Evolutionary conservation across 1,140 invertebrate genomes (phyloP).

Genomic region (Anadara kagoshimensis): DNA sequence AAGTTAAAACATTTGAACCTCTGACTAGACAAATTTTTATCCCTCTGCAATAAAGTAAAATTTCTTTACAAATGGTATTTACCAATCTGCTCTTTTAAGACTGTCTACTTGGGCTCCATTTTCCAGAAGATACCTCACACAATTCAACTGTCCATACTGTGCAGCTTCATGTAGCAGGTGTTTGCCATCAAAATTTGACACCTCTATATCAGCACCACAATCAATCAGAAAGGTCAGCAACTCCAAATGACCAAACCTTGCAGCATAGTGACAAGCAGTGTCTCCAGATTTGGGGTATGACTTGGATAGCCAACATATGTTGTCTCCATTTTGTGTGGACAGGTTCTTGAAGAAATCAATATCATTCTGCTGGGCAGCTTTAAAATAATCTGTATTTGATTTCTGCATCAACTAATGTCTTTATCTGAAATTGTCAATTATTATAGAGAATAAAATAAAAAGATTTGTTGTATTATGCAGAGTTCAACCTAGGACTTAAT

Average conservation of each 20-base stretch:
- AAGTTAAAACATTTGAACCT: too few relatives aligned
- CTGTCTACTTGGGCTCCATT: slow-evolving; percentile 75
- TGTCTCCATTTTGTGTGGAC: too few relatives aligned
- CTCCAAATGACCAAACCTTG: slow-evolving; percentile 53
- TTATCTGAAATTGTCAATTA: too few relatives aligned
- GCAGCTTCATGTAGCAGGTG: slow-evolving; percentile 68
- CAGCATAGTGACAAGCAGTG: slow-evolving; percentile 54
- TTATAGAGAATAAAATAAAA: too few relatives aligned
- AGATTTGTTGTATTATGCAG: too few relatives aligned
- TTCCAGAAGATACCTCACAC: slow-evolving; percentile 55
- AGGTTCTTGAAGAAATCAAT: too few relatives aligned
- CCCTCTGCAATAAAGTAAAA: too few relatives aligned
- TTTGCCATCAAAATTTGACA: slow-evolving; percentile 69
- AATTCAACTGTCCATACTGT: slow-evolving; percentile 51
- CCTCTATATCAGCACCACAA: slow-evolving; percentile 50
- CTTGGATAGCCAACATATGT: slow-evolving; percentile 3
- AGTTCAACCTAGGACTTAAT: too few relatives aligned
- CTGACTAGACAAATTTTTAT: too few relatives aligned
- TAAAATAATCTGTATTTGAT: too few relatives aligned
- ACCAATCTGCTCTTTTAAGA: slow-evolving; percentile 83
- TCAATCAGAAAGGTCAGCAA: slow-evolving; percentile 49
- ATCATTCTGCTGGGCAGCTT: too few relatives aligned
- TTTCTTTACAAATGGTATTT: background rate
- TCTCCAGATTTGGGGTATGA: slow-evolving; percentile 59
- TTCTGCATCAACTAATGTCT: too few relatives aligned